Evolutionary conservation across 30 jellyfish, hydroid and myxozoan genomes (phyloP), one percentile per base, ranked within the genome.

Genomic region (Haliclystus octoradiatus): DNA sequence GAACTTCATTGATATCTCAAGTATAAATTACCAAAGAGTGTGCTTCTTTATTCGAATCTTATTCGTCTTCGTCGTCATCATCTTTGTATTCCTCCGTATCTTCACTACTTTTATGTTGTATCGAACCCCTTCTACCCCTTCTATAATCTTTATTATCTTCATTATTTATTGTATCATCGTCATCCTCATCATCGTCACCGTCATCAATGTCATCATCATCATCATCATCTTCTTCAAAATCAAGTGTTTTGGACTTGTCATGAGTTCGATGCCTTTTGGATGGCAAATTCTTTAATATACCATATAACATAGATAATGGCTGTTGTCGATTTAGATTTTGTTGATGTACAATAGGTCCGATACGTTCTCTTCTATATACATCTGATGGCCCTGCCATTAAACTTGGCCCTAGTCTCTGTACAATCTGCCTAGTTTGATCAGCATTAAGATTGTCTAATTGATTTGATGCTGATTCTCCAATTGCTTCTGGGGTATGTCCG

Each of bases 21-120:
- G n/a, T n/a, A n/a, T n/a, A n/a, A n/a, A n/a, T n/a, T n/a, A n/a
- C n/a, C n/a, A n/a, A n/a, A n/a, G n/a, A n/a, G n/a, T n/a, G n/a
- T n/a, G n/a, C 77, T 2, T 60, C 74, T n/a, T 67, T 64, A 31
- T 50, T 50, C 2, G 62, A 5, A 25, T 69, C 72, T 25, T 29
- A 33, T 12, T 31, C 74, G 0, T 69, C 83, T 1, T 79, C 83
- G 1, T 31, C 40, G 34, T 52, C 81, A 26, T 57, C 74, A 2
- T 12, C 82, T 28, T 26, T 61, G 1, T 50, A 33, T 34, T 49
- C 49, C 26, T 31, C 71, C 9, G 71, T 53, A 23, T 40, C 19
- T 5, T 19, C 19, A 40, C 19, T 9, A 40, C 19, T 40, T 19
- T 5, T 40, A 19, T 24, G 35, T 34, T 32, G 49, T 3, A 28